Evolutionary conservation across 1,140 invertebrate genomes (phyloP), one percentile per base, ranked within the genome.

Genomic region (Lamellibrachia luymesi): DNA sequence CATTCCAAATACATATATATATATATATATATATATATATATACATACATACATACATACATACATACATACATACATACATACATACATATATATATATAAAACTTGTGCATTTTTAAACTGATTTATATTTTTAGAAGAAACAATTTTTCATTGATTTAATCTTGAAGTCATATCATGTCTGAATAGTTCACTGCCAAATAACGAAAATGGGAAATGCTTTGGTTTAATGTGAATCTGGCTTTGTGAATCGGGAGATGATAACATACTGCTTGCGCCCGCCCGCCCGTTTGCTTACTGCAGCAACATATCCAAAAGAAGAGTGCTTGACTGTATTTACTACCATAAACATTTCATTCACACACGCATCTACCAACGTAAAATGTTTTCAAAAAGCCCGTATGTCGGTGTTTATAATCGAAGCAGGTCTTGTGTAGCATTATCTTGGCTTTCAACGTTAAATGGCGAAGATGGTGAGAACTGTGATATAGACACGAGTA

Each of bases 361-460:
- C 8, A 80, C 64, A 80, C 38, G 38, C 64, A 80, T 80, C 64
- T 80, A 80, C 64, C 64, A 80, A 80, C 64, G 64, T 80, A 10
- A 80, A 80, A 80, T 80, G 64, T 80, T 80, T 80, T 80, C 64
- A 80, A 80, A 80, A 80, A 80, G 64, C 64, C 64, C 64, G 64
- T 80, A 80, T 80, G 64, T 80, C 64, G 64, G 64, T 80, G 64
- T 80, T 80, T 80, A 80, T 80, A 80, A 80, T 22, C 64, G 64
- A 17, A 17, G 64, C 8, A 22, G 64, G 64, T 80, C 64, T 80
- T 80, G 13, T 22, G 64, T 80, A 80, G 64, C 5, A 2, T 80
- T 10, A 80, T 10, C 17, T 80, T 1, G 64, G 64, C 64, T 80
- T 8, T 80, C 64, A 17, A 22, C 64, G 64, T 80, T 80, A 80